Evolutionary conservation across 2,888 invertebrate species (phyloP).

Genomic region (Tenodera sinensis): DNA sequence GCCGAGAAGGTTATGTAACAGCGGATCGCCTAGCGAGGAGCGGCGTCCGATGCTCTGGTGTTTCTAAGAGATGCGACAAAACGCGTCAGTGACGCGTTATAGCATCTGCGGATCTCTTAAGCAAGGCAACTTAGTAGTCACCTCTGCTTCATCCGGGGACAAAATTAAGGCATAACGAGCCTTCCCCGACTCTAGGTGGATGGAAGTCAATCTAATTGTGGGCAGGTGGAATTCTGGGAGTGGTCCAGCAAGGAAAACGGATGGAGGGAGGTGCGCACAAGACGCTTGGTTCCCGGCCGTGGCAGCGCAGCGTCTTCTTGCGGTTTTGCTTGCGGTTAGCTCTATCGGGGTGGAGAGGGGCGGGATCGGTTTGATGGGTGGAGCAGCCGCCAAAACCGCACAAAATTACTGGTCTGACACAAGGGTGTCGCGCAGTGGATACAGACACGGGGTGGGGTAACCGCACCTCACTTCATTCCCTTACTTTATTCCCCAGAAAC

Average conservation of each 20-base stretch:
- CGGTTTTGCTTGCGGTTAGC: slow-evolving; percentile 20
- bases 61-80: too few relatives aligned
- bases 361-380: not conserved
- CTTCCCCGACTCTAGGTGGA: not conserved
- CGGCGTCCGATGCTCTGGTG: too few relatives aligned
- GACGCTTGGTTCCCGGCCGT: not conserved
- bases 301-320: slow-evolving; percentile 21
- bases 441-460: too few relatives aligned
- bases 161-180: too few relatives aligned
- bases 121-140: too few relatives aligned
- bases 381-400: slow-evolving; percentile 1
- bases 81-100: too few relatives aligned
- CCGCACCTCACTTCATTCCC: too few relatives aligned
- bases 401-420: slow-evolving; percentile 15
- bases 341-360: slow-evolving; percentile 1
- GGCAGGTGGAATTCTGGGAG: not conserved
- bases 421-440: not conserved
- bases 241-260: not conserved
- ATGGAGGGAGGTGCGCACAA: slow-evolving; percentile 17
- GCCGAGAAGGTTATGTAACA: too few relatives aligned
- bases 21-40: too few relatives aligned
- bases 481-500: too few relatives aligned
- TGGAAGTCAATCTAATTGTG: not conserved
- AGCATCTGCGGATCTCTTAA: too few relatives aligned
- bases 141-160: too few relatives aligned